Evolutionary conservation across 2,797 vertebrate genomes (phyloP).

Genomic region (Cynopterus sphinx): DNA sequence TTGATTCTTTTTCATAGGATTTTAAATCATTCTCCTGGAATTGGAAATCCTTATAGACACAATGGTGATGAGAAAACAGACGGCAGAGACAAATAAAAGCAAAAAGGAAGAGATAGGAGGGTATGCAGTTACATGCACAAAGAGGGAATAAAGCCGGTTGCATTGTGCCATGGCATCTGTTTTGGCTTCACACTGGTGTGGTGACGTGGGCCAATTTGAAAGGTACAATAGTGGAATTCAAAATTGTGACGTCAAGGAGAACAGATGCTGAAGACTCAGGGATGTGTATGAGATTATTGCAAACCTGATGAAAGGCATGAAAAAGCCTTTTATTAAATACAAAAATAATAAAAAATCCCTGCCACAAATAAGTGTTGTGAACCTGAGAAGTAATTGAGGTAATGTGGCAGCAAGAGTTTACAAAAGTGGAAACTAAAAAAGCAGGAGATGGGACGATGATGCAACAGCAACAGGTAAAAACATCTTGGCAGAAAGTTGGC

Average conservation of each 20-base stretch:
- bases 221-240: not conserved
- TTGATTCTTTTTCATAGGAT: not conserved
- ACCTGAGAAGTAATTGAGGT: not conserved
- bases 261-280: not conserved
- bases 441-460: not conserved
- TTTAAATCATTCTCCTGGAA: conserved; percentile 47
- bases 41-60: conserved; percentile 34
- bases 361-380: not conserved
- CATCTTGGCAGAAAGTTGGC: not conserved
- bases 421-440: not conserved
- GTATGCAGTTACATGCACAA: not conserved
- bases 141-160: not conserved
- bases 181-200: not conserved
- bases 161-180: not conserved
- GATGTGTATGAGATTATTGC: not conserved
- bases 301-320: not conserved
- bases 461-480: not conserved
- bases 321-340: not conserved
- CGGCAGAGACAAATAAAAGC: not conserved
- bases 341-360: not conserved
- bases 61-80: conserved; percentile 29
- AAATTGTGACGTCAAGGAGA: not conserved
- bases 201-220: not conserved
- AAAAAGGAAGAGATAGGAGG: not conserved
- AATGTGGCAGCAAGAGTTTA: not conserved